Conservation (phyloP, 1,140 invertebrate genomes). For the Drosophila azteca region DNA sequence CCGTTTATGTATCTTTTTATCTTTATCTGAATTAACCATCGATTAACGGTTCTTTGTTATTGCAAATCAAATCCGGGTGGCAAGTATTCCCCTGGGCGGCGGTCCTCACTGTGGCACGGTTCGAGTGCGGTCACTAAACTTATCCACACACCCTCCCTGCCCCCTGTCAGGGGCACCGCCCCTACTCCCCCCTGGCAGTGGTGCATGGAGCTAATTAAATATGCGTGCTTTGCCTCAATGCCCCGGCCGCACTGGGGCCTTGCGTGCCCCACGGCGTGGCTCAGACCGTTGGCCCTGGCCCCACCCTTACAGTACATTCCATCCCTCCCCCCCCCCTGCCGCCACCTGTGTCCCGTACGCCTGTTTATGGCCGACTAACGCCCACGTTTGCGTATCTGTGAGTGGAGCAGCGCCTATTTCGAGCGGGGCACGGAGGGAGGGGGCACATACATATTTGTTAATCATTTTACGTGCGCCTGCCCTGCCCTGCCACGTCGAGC, state of each 20-base stretch:
- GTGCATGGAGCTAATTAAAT: constrained; percentile 65
- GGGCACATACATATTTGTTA: constrained; percentile 59
- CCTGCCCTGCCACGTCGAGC: background rate
- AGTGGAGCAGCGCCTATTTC: constrained; percentile 38
- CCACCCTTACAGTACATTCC: background rate
- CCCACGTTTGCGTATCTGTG: constrained; percentile 7
- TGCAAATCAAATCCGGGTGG: constrained; percentile 28
- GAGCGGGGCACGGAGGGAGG: constrained; percentile 2
- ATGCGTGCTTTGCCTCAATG: constrained; percentile 60
- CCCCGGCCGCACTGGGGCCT: constrained; percentile 42
- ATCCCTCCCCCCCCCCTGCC: too few relatives aligned
- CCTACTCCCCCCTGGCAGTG: background rate
- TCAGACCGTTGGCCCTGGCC: background rate
- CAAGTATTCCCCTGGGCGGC: constrained; percentile 19
- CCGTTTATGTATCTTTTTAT: too few relatives aligned
- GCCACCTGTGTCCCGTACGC: constrained; percentile 40
- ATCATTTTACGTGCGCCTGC: constrained; percentile 64
- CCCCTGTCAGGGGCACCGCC: background rate
- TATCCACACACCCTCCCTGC: background rate
- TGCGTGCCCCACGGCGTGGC: constrained; percentile 51
- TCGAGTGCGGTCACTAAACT: constrained; percentile 43
- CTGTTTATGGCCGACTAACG: constrained; percentile 32
- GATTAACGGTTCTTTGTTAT: constrained; percentile 9
- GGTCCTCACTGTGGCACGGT: constrained; percentile 35
- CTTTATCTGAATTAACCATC: background rate